These are phyloP conservation scores for Oxyruncus cristatus DNA, from an alignment of 2,113 vertebrate genomes.

Conservation along the genomic window DNA sequence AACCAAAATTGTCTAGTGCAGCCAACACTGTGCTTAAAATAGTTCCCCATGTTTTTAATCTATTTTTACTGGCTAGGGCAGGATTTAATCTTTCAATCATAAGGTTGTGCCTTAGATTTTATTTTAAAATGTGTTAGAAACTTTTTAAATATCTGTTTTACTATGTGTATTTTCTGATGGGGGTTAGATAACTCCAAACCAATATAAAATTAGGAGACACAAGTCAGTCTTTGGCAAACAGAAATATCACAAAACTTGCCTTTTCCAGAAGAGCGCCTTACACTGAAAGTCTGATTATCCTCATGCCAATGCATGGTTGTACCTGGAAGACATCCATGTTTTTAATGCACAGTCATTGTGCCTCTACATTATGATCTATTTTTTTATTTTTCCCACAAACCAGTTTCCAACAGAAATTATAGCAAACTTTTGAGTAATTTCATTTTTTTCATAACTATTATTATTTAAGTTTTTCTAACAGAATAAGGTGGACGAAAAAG, in stretches of 20 bases:
- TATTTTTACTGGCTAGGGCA: conserved; percentile 74
- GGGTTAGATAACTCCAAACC: conserved; percentile 59
- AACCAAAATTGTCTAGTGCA: conserved; percentile 76
- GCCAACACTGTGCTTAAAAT: conserved; percentile 74
- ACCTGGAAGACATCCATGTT: background rate
- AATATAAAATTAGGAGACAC: conserved; percentile 37
- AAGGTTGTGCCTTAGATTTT: conserved; percentile 67
- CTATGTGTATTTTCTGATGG: conserved; percentile 24
- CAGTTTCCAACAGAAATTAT: background rate
- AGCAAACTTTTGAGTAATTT: too few relatives aligned
- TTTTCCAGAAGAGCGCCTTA: conserved; percentile 44
- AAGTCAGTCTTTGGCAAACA: conserved; percentile 20
- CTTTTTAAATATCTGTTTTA: conserved; percentile 44
- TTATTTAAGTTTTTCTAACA: too few relatives aligned
- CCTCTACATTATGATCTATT: background rate
- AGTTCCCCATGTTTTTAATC: conserved; percentile 65
- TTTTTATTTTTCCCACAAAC: background rate
- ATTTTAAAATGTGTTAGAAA: conserved; percentile 63
- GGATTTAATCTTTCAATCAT: conserved; percentile 72
- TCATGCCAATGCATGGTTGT: background rate
- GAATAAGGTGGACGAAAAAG: too few relatives aligned
- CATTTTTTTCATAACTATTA: too few relatives aligned
- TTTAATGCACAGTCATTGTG: background rate
- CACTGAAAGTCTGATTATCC: background rate
- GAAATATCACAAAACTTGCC: conserved; percentile 53